These are phyloP conservation scores for Okamejei kenojei DNA, from an alignment of 2,797 vertebrate genomes.

Conservation along the genomic window DNA sequence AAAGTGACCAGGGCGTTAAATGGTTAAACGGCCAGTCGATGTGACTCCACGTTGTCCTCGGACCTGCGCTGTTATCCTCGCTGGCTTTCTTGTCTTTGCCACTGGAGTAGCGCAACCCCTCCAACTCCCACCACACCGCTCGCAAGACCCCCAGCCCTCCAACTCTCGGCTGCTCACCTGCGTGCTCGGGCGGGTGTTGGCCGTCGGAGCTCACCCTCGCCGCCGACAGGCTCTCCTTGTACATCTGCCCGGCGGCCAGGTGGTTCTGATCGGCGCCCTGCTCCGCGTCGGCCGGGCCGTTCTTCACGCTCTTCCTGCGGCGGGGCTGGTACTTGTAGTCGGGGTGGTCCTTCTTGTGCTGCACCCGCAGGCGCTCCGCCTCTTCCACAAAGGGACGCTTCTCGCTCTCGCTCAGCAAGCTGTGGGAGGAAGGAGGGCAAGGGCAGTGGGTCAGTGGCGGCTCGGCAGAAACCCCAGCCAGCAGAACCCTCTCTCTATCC, in stretches of 20 bases:
- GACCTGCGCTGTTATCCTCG: neutral
- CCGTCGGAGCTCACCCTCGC: slow-evolving; percentile 65
- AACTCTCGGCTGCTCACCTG: slow-evolving; percentile 59
- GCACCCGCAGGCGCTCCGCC: slow-evolving; percentile 85
- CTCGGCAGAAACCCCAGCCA: neutral
- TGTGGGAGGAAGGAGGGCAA: slow-evolving; percentile 44
- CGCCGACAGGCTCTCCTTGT: slow-evolving; percentile 62
- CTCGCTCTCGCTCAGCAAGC: slow-evolving; percentile 86
- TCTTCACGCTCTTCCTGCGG: slow-evolving; percentile 83
- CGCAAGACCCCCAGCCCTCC: too few species aligned
- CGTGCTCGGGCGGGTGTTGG: slow-evolving; percentile 75
- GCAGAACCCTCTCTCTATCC: too few species aligned
- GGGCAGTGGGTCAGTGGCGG: neutral
- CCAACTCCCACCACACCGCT: neutral
- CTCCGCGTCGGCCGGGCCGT: slow-evolving; percentile 83
- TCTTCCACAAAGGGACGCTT: slow-evolving; percentile 96
- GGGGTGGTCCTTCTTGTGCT: slow-evolving; percentile 97
- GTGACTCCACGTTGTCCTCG: neutral
- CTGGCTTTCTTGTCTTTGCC: too few species aligned
- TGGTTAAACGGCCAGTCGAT: neutral
- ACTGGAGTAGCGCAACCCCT: neutral
- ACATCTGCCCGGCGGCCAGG: slow-evolving; percentile 63
- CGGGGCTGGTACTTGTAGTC: slow-evolving; percentile 98
- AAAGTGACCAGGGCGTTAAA: too few species aligned
- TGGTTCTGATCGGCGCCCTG: slow-evolving; percentile 77